Conservation (phyloP, 2,797 vertebrate genomes). For the Trichosurus vulpecula region DNA sequence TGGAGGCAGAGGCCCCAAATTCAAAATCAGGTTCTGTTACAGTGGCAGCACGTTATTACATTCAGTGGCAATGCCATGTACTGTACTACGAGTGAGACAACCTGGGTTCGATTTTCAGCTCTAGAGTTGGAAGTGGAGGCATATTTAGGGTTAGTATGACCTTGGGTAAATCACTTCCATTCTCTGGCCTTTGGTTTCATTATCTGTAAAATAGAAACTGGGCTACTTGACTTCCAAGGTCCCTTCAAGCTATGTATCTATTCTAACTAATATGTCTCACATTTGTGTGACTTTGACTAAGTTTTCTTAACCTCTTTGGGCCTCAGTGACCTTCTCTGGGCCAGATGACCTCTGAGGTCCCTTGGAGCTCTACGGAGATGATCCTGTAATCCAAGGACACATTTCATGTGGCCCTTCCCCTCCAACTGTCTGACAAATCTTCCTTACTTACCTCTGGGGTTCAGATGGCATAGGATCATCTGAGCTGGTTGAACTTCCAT, state of each 20-base stretch:
- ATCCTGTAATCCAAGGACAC: background rate
- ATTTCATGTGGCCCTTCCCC: background rate
- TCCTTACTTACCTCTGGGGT: background rate
- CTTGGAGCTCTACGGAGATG: background rate
- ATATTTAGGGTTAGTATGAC: too few species aligned
- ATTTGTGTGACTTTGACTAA: background rate
- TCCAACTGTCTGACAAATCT: background rate
- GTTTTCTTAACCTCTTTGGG: background rate
- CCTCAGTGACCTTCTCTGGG: background rate
- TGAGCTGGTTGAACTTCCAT: background rate
- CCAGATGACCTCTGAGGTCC: background rate
- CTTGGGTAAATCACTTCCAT: conserved; percentile 12
- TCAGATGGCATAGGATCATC: background rate
- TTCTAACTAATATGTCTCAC: background rate
- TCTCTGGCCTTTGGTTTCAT: background rate
- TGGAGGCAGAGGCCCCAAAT: background rate
- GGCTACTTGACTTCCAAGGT: background rate
- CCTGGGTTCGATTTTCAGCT: background rate
- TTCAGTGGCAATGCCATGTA: background rate
- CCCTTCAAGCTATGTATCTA: background rate
- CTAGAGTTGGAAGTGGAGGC: too few species aligned
- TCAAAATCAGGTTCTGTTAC: background rate
- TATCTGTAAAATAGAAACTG: background rate
- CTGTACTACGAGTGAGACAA: background rate
- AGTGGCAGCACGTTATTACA: background rate